These are phyloP conservation scores for Sylvicola cinctus DNA, from an alignment of 2,888 invertebrate species.

Conservation along the genomic window DNA sequence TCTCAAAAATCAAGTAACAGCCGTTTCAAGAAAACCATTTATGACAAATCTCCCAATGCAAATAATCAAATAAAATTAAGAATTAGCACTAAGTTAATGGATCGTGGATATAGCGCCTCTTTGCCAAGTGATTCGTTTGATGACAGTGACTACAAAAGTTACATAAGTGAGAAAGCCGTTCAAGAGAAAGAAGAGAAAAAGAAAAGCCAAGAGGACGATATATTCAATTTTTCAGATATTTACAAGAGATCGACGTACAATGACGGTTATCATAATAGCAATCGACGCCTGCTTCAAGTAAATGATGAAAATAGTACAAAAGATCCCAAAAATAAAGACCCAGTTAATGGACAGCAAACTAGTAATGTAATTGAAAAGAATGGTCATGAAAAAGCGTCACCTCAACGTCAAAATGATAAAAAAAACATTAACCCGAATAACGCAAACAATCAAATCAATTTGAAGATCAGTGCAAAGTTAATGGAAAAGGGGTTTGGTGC, in stretches of 20 bases:
- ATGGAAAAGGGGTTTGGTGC: slow-evolving; percentile 18
- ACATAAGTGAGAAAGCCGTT: too few relatives aligned
- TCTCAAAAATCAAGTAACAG: too few relatives aligned
- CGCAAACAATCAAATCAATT: slow-evolving; percentile 17
- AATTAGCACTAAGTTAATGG: slow-evolving; percentile 11
- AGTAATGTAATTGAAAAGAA: neutral
- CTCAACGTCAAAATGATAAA: neutral
- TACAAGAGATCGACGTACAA: neutral
- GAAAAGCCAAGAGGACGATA: neutral
- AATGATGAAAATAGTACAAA: neutral
- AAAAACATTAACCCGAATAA: neutral
- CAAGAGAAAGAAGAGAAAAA: slow-evolving; percentile 1
- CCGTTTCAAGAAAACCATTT: too few relatives aligned
- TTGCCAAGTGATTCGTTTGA: slow-evolving; percentile 16
- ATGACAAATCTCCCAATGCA: too few relatives aligned
- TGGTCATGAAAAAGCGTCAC: neutral
- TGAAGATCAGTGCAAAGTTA: slow-evolving; percentile 19
- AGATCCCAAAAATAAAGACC: neutral
- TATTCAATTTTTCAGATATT: neutral
- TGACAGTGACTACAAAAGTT: too few relatives aligned
- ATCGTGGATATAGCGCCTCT: slow-evolving; percentile 16
- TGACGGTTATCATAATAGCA: too few relatives aligned
- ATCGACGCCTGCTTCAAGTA: too few relatives aligned
- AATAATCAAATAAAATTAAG: neutral
- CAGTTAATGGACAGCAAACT: neutral